Evolutionary conservation across 1,140 invertebrate species (phyloP).

Genomic region (Alviniconcha marisindica): DNA sequence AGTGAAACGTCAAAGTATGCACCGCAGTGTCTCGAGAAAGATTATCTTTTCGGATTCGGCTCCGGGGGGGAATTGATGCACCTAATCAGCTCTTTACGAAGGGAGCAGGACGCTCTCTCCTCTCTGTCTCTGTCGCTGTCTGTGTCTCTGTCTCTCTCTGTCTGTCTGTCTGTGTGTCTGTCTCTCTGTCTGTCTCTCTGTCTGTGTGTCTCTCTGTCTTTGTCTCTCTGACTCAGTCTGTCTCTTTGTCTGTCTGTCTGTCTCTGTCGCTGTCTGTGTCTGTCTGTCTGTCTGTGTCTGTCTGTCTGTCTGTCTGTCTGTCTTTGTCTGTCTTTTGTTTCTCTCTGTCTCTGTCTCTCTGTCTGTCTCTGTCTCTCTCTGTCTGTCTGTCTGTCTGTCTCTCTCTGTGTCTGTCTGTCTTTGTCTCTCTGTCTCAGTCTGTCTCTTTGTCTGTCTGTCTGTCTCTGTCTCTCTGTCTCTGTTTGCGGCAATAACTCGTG

Average conservation of each 20-base stretch:
- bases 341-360: conserved; percentile 5
- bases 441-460: neutral
- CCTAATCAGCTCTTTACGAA: no score
- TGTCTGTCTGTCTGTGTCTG: neutral
- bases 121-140: neutral
- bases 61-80: no score
- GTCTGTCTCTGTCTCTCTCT: conserved; percentile 15
- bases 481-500: no score
- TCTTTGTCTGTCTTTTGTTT: neutral
- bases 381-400: neutral
- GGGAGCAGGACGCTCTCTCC: no score
- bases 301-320: neutral
- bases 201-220: neutral
- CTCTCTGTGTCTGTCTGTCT: neutral
- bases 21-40: no score
- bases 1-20: no score
- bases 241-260: neutral
- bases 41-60: no score
- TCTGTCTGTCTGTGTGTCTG: neutral
- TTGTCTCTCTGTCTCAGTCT: neutral
- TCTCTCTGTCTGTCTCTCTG: neutral
- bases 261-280: neutral
- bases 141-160: neutral
- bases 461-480: neutral
- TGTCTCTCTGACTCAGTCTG: neutral